phyloP scores from a whole-genome alignment of 2,113 vertebrate species.

The Delphinus delphis region DNA sequence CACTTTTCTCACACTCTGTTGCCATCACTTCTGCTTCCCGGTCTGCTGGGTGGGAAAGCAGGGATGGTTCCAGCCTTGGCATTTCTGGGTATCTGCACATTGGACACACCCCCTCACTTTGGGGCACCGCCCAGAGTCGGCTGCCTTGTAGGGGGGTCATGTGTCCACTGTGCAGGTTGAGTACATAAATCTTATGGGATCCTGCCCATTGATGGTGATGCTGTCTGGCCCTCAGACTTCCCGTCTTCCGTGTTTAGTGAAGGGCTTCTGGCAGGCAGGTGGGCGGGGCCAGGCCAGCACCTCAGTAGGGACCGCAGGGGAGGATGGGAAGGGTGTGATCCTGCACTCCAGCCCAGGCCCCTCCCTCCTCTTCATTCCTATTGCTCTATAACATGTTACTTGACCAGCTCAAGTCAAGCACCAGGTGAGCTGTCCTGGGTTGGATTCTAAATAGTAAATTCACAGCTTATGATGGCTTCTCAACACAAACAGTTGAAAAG shows the following conservation, averaged over 20 bases:
- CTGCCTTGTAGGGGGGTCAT: not conserved
- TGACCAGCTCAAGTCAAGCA: not conserved
- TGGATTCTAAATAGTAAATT: not conserved
- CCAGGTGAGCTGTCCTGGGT: not conserved
- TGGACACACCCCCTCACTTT: not conserved
- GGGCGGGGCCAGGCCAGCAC: not conserved
- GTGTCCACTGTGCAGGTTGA: not conserved
- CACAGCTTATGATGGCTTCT: not conserved
- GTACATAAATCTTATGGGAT: not conserved
- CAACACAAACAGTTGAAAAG: constrained; percentile 49
- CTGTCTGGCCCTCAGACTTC: not conserved
- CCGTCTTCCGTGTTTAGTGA: not conserved
- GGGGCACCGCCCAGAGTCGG: not conserved
- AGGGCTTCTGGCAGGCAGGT: not conserved
- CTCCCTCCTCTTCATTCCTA: fast-evolving
- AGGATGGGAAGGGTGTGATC: fast-evolving
- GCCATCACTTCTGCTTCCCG: not conserved
- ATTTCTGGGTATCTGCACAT: constrained; percentile 3
- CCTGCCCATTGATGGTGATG: not conserved
- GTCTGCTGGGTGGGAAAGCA: not conserved
- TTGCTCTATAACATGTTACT: fast-evolving
- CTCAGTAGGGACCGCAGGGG: not conserved
- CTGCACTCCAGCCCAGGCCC: fast-evolving
- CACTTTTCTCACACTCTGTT: not conserved
- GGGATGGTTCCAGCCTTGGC: constrained; percentile 50